Evolutionary conservation across 2,113 vertebrate genomes (phyloP).

Genomic region (Pteronura brasiliensis): DNA sequence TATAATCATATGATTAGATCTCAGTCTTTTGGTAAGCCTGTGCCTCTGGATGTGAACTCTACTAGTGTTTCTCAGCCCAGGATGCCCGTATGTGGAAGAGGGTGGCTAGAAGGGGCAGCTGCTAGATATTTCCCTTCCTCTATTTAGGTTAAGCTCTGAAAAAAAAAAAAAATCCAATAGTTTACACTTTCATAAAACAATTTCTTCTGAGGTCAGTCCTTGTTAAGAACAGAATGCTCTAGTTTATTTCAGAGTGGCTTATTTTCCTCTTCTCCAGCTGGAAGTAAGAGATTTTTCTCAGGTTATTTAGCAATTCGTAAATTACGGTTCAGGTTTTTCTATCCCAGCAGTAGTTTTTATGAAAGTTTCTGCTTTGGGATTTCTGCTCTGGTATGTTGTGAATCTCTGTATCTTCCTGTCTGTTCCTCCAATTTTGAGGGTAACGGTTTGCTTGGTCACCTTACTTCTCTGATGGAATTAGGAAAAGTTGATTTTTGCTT

Average conservation of each 20-base stretch:
- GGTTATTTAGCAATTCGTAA: neutral
- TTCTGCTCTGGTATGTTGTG: neutral
- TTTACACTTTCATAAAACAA: neutral
- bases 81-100: neutral
- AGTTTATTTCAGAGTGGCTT: neutral
- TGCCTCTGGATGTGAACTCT: neutral
- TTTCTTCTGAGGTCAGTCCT: neutral
- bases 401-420: neutral
- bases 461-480: neutral
- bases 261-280: neutral
- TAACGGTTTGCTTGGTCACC: neutral
- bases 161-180: neutral
- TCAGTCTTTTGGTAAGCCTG: neutral
- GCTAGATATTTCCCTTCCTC: neutral
- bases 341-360: neutral
- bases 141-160: neutral
- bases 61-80: neutral
- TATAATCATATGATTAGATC: neutral
- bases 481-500: neutral
- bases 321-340: neutral
- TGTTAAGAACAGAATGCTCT: neutral
- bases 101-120: neutral
- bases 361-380: neutral
- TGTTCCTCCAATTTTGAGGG: neutral
- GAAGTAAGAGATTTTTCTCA: neutral